A percentile compares a stretch with the other conserved stretches of the same genome.
phyloP scores from a whole-genome alignment of 1,140 invertebrate species.

The Papilio polyxenes region DNA sequence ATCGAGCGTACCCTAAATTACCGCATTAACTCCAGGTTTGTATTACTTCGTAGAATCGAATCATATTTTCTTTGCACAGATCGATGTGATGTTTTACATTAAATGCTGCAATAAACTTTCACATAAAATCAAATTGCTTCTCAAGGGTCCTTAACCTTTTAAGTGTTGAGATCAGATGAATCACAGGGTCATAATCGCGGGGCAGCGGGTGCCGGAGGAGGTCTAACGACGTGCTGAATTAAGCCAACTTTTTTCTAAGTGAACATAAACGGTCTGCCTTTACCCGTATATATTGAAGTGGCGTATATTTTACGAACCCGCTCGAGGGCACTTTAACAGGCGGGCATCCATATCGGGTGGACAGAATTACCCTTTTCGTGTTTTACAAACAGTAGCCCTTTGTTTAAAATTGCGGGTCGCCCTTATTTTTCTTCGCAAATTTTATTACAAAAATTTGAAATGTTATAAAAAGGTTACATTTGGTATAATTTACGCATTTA shows the following conservation, averaged over 20 bases:
- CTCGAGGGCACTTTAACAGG: constrained; percentile 66
- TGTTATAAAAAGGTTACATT: constrained; percentile 25
- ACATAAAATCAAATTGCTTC: constrained; percentile 59
- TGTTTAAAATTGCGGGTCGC: constrained; percentile 53
- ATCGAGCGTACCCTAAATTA: no score
- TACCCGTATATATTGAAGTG: constrained; percentile 75
- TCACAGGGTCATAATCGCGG: constrained; percentile 71
- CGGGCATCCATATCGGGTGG: constrained; percentile 67
- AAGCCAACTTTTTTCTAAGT: constrained; percentile 78
- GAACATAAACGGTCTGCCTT: constrained; percentile 72
- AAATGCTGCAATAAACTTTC: constrained; percentile 1
- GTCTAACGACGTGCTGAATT: constrained; percentile 73
- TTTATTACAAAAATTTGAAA: constrained; percentile 35
- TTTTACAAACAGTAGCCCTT: constrained; percentile 66
- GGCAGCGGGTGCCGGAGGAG: constrained; percentile 48
- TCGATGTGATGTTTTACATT: constrained; percentile 2
- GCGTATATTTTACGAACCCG: constrained; percentile 78
- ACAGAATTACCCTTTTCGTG: constrained; percentile 72
- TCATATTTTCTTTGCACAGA: constrained; percentile 25
- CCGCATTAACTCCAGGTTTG: neutral
- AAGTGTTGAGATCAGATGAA: constrained; percentile 65
- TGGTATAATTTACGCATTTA: constrained; percentile 24
- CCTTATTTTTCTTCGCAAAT: constrained; percentile 38
- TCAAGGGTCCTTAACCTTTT: constrained; percentile 51
- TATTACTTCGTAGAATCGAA: constrained; percentile 5